Conservation (phyloP, 2,888 invertebrate species). For the Syrphus vitripennis region DNA sequence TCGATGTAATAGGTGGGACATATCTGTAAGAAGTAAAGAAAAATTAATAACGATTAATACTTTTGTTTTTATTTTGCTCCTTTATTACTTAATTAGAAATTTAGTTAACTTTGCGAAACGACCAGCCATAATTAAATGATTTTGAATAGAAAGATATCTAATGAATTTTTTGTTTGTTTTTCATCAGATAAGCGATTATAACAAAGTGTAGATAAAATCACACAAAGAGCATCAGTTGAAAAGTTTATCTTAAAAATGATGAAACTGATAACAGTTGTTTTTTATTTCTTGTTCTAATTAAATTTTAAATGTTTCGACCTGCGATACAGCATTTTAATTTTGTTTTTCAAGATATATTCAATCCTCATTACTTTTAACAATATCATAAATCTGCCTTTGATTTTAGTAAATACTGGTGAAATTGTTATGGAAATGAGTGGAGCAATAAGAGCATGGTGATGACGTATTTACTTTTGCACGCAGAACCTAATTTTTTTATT, state of each 20-base stretch:
- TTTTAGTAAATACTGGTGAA: too few species aligned
- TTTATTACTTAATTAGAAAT: conserved; percentile 74
- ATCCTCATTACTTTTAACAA: too few species aligned
- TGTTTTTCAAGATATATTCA: too few species aligned
- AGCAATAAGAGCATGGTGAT: too few species aligned
- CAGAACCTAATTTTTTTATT: too few species aligned
- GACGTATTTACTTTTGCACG: too few species aligned
- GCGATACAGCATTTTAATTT: too few species aligned
- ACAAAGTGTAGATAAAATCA: conserved; percentile 28
- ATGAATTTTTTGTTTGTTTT: neutral
- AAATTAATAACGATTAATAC: neutral
- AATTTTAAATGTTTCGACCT: too few species aligned
- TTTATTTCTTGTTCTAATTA: neutral
- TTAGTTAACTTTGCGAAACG: conserved; percentile 73
- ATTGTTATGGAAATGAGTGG: too few species aligned
- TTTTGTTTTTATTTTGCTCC: neutral
- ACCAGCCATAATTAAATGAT: conserved; percentile 52
- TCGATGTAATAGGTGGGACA: conserved; percentile 90
- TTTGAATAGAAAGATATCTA: conserved; percentile 21
- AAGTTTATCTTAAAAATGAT: neutral
- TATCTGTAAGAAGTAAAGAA: conserved; percentile 83
- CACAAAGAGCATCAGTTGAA: neutral
- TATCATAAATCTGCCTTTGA: too few species aligned
- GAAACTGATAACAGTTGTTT: neutral
- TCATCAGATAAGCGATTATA: conserved; percentile 60